A percentile compares a stretch with the other conserved stretches of the same genome.
phyloP scores from a whole-genome alignment of 2,113 vertebrate species.

The Ploceus nigricollis region DNA sequence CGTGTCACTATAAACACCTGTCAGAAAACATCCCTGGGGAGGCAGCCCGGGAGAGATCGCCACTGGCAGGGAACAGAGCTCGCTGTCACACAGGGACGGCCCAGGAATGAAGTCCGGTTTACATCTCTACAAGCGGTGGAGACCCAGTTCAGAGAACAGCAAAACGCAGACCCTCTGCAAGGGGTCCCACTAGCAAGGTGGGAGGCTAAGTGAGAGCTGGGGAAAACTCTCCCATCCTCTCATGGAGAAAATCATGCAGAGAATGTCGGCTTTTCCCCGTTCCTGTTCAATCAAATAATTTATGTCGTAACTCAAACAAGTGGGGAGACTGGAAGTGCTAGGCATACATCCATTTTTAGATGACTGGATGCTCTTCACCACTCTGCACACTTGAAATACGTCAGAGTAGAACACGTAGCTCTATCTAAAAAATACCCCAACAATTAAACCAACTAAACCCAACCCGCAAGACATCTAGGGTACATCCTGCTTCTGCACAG shows the following conservation, averaged over 20 bases:
- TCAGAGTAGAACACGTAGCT: background rate
- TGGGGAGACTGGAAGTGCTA: background rate
- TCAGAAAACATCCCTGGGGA: background rate
- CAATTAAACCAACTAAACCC: background rate
- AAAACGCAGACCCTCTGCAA: background rate
- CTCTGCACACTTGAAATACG: background rate
- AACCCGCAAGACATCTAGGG: background rate
- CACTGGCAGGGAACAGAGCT: background rate
- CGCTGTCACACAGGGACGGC: background rate
- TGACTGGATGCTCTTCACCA: background rate
- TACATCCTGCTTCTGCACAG: background rate
- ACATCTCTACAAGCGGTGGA: rapidly evolving
- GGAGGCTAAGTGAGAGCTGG: background rate
- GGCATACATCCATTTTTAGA: background rate
- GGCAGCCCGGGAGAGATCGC: background rate
- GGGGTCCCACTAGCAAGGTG: background rate
- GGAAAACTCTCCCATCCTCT: background rate
- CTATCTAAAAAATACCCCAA: background rate
- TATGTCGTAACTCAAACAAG: background rate
- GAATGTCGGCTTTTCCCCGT: background rate
- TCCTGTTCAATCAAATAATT: background rate
- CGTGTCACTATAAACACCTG: background rate
- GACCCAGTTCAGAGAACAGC: background rate
- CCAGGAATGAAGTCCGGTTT: background rate
- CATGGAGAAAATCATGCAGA: background rate